phyloP scores from a whole-genome alignment of 2,888 invertebrate species.

The Hemicrepidius hirtus region DNA sequence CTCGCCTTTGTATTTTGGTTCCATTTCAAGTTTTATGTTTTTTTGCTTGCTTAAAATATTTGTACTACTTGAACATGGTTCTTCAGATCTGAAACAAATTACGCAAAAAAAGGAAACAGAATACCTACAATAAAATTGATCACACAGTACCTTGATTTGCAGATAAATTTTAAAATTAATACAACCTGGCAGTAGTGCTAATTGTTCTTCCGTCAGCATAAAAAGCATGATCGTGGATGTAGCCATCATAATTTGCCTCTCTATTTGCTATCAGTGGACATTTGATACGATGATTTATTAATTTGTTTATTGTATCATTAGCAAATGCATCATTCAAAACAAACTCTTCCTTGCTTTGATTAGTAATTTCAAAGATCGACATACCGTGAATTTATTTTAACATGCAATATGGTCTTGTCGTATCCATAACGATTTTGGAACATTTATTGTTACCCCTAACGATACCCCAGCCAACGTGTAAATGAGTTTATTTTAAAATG shows the following conservation, averaged over 20 bases:
- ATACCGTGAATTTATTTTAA: too few relatives aligned
- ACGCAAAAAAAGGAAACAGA: neutral
- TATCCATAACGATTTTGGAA: too few relatives aligned
- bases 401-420: too few relatives aligned
- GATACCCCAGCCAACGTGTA: too few relatives aligned
- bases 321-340: neutral
- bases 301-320: conserved; percentile 4
- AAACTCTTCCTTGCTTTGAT: too few relatives aligned
- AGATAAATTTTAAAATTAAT: neutral
- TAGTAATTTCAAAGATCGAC: conserved; percentile 21
- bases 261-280: neutral
- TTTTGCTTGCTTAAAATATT: neutral
- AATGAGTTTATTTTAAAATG: too few relatives aligned
- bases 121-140: neutral
- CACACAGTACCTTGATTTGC: neutral
- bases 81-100: neutral
- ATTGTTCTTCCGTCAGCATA: too few relatives aligned
- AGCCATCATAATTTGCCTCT: neutral
- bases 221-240: neutral
- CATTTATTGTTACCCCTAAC: too few relatives aligned
- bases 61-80: neutral
- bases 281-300: neutral
- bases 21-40: neutral
- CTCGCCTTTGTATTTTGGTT: neutral
- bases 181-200: neutral